These are phyloP conservation scores for Bombycilla garrulus DNA, from an alignment of 2,113 vertebrate genomes.

Conservation along the genomic window DNA sequence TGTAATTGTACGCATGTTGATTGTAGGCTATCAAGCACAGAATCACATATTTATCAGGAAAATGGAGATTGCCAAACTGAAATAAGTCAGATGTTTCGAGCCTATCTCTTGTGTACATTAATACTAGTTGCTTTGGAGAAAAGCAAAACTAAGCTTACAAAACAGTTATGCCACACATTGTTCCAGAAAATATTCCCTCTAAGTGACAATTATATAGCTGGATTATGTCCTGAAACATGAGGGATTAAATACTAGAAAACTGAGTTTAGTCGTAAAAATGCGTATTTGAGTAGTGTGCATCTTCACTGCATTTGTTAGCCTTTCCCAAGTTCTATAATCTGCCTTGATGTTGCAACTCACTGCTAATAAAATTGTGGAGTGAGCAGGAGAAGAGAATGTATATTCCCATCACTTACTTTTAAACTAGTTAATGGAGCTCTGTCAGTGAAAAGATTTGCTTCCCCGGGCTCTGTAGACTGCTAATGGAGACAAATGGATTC, in stretches of 20 bases:
- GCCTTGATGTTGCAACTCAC: not conserved
- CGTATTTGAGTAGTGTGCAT: not conserved
- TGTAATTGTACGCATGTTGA: not conserved
- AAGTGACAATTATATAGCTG: not conserved
- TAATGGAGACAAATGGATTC: not conserved
- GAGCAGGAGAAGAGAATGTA: not conserved
- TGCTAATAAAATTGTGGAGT: not conserved
- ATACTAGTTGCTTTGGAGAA: not conserved
- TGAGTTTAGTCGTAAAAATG: not conserved
- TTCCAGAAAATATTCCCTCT: not conserved
- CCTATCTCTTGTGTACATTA: not conserved
- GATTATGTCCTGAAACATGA: not conserved
- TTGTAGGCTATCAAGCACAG: not conserved
- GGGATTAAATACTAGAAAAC: not conserved
- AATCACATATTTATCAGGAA: not conserved
- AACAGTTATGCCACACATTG: not conserved
- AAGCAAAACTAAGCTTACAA: not conserved
- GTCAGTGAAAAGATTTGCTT: not conserved
- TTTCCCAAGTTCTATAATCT: not conserved
- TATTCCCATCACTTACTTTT: not conserved
- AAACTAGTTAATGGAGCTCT: not conserved
- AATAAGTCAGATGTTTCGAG: not conserved
- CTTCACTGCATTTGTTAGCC: not conserved
- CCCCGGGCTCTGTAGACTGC: not conserved
- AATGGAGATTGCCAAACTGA: not conserved